Evolutionary conservation across 2,113 vertebrate species (phyloP).

Genomic region (Lepisosteus oculatus): DNA sequence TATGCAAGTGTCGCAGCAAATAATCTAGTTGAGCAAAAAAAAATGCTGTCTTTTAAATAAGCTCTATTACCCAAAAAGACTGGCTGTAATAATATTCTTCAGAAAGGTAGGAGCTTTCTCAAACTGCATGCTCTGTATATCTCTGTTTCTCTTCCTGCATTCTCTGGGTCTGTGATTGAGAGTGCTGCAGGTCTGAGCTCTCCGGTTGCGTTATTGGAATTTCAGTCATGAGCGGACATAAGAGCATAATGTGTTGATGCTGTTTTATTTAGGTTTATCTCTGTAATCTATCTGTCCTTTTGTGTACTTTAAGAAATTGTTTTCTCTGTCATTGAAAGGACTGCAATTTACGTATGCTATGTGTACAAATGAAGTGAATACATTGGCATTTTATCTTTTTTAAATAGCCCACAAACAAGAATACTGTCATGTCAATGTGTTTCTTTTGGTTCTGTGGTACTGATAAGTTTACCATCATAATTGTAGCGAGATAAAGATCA

Average conservation of each 20-base stretch:
- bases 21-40: background rate
- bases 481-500: too few relatives aligned
- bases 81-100: background rate
- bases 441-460: too few relatives aligned
- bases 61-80: background rate
- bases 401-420: too few relatives aligned
- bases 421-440: too few relatives aligned
- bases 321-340: background rate
- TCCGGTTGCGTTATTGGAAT: too few relatives aligned
- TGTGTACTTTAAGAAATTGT: too few relatives aligned
- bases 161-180: background rate
- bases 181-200: too few relatives aligned
- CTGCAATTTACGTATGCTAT: background rate
- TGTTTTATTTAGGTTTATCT: too few relatives aligned
- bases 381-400: background rate
- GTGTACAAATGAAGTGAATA: background rate
- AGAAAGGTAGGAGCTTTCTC: slow-evolving; percentile 2
- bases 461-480: too few relatives aligned
- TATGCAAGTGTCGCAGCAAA: slow-evolving; percentile 3
- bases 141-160: background rate
- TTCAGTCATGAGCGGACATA: too few relatives aligned
- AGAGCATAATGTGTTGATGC: too few relatives aligned
- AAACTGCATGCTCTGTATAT: background rate
- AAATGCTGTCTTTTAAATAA: background rate
- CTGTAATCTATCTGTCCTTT: too few relatives aligned